Percentiles rank a stretch among this genome's conserved stretches.
These are phyloP conservation scores for Sphyrna mokarran DNA, from an alignment of 2,113 vertebrate genomes.

Conservation along the genomic window DNA sequence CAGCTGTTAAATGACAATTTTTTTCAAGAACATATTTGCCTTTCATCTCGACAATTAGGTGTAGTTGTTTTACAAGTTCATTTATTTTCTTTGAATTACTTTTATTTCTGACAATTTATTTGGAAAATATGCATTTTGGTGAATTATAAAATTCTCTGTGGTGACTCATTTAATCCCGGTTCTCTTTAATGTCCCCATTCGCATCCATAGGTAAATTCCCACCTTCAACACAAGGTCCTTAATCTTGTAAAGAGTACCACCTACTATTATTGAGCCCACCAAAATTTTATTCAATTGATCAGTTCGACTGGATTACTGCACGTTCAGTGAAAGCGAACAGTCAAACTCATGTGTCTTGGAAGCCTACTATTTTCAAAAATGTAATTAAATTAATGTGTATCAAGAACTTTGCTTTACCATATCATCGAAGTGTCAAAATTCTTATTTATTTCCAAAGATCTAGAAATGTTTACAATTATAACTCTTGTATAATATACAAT, in stretches of 20 bases:
- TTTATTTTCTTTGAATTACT: neutral
- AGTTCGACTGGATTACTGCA: neutral
- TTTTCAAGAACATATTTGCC: neutral
- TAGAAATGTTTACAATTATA: neutral
- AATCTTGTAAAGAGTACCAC: no score
- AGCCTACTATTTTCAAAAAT: neutral
- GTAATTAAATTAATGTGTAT: neutral
- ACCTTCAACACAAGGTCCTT: neutral
- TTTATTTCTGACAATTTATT: neutral
- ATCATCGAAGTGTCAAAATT: neutral
- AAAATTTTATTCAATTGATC: neutral
- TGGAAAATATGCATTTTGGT: neutral
- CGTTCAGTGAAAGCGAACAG: neutral
- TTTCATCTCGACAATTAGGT: neutral
- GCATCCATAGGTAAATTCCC: neutral
- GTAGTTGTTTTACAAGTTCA: neutral
- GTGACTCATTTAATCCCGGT: neutral
- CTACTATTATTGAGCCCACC: neutral
- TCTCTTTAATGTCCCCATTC: neutral
- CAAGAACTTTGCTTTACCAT: neutral
- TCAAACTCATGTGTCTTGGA: neutral
- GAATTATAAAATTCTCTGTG: neutral
- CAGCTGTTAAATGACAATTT: neutral
- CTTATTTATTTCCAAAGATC: neutral
- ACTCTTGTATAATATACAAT: neutral